Base-by-base conservation (phyloP, 2,888 invertebrate species). In the Cataglyphis livida region DNA sequence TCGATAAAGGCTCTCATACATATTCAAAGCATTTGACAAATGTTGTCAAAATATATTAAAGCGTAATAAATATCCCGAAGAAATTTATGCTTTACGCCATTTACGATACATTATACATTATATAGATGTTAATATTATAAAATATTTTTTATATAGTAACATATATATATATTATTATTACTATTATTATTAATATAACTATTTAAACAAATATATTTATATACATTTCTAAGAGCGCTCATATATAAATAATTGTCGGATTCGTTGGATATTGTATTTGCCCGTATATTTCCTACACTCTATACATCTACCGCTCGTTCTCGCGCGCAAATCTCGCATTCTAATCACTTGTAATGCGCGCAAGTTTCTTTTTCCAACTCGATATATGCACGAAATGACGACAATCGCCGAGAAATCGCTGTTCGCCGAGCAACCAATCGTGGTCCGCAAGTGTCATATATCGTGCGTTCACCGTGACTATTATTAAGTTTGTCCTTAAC, bases 401-500 rank as follows among this genome's bases (percentile, higher is more conserved):
- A n/a, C 81, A 81, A 82, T 75, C 85, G 78, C 66, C 75, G 79
- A 84, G 83, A 84, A 85, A 85, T 84, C 82, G 84, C 83, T 59
- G 25, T 68, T 59, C 61, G 25, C 82, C 15, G 21, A 35, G 28
- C 75, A 83, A 82, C 88, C 84, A 87, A 89, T 89, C 87, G 82
- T 83, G 73, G 64, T 62, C 18, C 28, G 21, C 7, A 10, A 1
- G 2, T 57, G 6, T 32, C 10, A 70, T 86, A 84, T 85, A 88
- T 89, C 83, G 38, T 41, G 18, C 4, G 10, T 59, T 35, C 81
- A 78, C 71, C 74, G 75, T 71, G 84, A 89, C 92, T 92, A 92
- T 92, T 92, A 92, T 92, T 92, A 92, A 91, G 88, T 92, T 92
- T 89, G 92, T 92, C 92, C 92, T 92, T 91, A 90, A 87, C 88